Evolutionary conservation across 2,888 invertebrate genomes (phyloP).

Genomic region (Xanthia togata): DNA sequence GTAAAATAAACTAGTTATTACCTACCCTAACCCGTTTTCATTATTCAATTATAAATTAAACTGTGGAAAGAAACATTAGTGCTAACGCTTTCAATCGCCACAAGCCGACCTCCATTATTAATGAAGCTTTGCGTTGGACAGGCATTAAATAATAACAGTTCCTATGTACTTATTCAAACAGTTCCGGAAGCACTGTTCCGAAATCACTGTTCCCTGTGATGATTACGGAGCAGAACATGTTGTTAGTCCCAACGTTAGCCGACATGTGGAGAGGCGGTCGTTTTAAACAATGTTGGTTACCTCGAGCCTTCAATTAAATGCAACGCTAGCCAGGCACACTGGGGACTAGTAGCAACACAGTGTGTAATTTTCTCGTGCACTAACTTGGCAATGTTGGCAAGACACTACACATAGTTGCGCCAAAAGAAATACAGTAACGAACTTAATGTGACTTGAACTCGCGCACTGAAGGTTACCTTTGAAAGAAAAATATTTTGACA

Average conservation of each 20-base stretch:
- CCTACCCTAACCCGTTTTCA: not conserved
- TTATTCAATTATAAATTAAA: slow-evolving; percentile 20
- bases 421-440: not conserved
- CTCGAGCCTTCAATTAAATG: slow-evolving; percentile 70
- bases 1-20: not conserved
- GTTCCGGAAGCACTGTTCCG: not conserved
- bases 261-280: slow-evolving; percentile 47
- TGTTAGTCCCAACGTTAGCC: slow-evolving; percentile 24
- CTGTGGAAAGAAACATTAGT: slow-evolving; percentile 35
- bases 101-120: slow-evolving; percentile 37
- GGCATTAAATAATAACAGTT: slow-evolving; percentile 30
- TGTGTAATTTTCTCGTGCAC: slow-evolving; percentile 55
- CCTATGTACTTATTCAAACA: slow-evolving; percentile 6
- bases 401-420: slow-evolving; percentile 2
- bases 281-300: slow-evolving; percentile 67
- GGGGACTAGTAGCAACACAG: slow-evolving; percentile 33
- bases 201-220: slow-evolving; percentile 11
- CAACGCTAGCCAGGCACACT: slow-evolving; percentile 58
- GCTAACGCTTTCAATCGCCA: slow-evolving; percentile 39
- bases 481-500: not conserved
- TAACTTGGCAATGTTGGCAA: slow-evolving; percentile 41
- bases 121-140: slow-evolving; percentile 33
- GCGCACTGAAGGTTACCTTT: not conserved
- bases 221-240: slow-evolving; percentile 35
- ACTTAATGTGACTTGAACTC: not conserved